Base-by-base conservation (phyloP, 2,797 vertebrate species). In the Hybognathus amarus region DNA sequence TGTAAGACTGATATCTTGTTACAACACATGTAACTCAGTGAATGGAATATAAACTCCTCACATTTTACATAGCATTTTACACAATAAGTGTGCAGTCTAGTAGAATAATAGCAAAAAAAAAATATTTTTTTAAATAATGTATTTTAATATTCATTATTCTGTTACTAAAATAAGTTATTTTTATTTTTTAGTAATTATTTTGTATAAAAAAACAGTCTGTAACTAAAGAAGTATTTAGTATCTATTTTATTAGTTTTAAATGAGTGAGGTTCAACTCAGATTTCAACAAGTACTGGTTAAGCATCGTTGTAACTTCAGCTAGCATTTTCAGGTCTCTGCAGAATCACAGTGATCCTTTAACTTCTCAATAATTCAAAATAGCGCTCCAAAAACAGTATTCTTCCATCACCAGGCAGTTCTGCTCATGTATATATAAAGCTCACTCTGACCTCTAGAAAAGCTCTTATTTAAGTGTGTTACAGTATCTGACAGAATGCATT, bases 331-430 rank as follows among this genome's bases (percentile, higher is more conserved):
- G 1, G 73, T 79, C 56, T 82, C 80, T 79, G 67, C 54, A 82
- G 61, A 88, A 83, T 70, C 76, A 82, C 71, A 18, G 71, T 22
- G 70, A 86, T 61, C 79, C 61, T 80, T 73, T 82, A 81, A 80
- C 75, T 75, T 77, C 87, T 94, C 69, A 94, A 94, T 94, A 90
- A 94, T 95, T 94, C 87, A 94, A 24, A 83, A 27, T 69, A 77
- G 24, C 83, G 85, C 89, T 91, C 86, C 89, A 86, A 87, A 87
- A 83, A 87, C 89, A 92, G 79, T 87, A 89, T 92, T 91, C 91
- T 86, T 86, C 87, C 79, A 86, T 90, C 88, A 84, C 78, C 56
- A 68, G 73, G 81, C 80, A 63, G 87, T 84, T 87, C 81, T 56
- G 87, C 76, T 77, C 66, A 89, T 82, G 80, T 83, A 86, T 84